Evolutionary conservation across 2,113 vertebrate species (phyloP), one percentile per base, ranked within the genome.

Genomic region (Microcebus jonahi): DNA sequence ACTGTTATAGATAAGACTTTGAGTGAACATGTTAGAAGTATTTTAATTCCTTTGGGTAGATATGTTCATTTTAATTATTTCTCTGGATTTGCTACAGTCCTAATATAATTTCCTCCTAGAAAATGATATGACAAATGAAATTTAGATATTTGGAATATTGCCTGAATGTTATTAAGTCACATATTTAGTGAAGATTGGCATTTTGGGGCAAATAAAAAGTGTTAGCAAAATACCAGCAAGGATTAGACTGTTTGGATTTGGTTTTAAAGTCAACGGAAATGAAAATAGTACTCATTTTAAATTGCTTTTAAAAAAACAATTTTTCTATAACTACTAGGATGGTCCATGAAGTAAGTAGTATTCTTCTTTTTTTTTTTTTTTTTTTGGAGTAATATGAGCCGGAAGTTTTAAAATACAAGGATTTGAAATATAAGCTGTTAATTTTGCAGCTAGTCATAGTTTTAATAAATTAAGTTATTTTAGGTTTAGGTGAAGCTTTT

Each of bases 61-160:
- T 85, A 31, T 63, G 50, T 15, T 96, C 50, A 57, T 76, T 97
- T 97, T 95, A 96, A 95, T 96, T 95, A 88, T 77, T 97, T 95
- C 55, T 88, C 50, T 88, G 67, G 39, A 86, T 96, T 95, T 92
- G 31, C 81, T 79, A 23, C 7, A 94, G 77, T 48, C 50, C 36
- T 95, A 97, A 96, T 95, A 71, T 55, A 93, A 59, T 94, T 97
- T 93, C n/a, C 48, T 94, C 81, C 86, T 91, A 82, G 31, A 63
- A 82, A 80, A 90, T 92, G 65, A 91, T 57, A 90, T 57, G n/a
- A 15, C 71, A 94, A 79, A 61, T 90, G 86, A 55, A 85, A 90
- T 55, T 39, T 90, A n/a, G 31, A 39, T 90, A 65, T 96, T 88
- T 92, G 61, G 67, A 91, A 90, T 91, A 81, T 48, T 89, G 36